These are phyloP conservation scores for Trachurus trachurus DNA, from an alignment of 2,797 vertebrate genomes.

Conservation along the genomic window DNA sequence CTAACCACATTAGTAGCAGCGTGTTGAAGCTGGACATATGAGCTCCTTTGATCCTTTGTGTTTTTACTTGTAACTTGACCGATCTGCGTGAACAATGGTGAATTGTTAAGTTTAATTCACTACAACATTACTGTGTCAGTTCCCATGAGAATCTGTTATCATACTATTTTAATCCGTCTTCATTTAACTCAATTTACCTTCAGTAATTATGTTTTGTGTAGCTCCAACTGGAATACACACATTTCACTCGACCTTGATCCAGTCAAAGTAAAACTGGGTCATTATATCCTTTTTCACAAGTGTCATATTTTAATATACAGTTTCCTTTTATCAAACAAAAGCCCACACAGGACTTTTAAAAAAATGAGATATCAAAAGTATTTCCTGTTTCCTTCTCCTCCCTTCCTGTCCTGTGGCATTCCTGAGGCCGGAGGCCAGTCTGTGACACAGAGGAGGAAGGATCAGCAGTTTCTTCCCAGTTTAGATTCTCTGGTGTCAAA, in stretches of 20 bases:
- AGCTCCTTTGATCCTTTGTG: slow-evolving; percentile 46
- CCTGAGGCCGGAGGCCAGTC: slow-evolving; percentile 67
- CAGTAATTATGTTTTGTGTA: slow-evolving; percentile 63
- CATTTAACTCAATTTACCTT: slow-evolving; percentile 56
- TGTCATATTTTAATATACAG: slow-evolving; percentile 50
- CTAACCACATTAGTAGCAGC: slow-evolving; percentile 45
- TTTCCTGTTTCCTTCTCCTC: slow-evolving; percentile 79
- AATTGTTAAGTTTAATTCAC: slow-evolving; percentile 65
- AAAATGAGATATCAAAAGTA: slow-evolving; percentile 67
- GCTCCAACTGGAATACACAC: slow-evolving; percentile 28
- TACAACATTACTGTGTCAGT: slow-evolving; percentile 50
- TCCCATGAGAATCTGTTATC: slow-evolving; percentile 47
- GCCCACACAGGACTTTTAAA: slow-evolving; percentile 42
- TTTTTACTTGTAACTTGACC: slow-evolving; percentile 50
- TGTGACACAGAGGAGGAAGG: slow-evolving; percentile 71
- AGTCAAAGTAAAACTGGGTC: slow-evolving; percentile 39
- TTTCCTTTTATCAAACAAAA: slow-evolving; percentile 63
- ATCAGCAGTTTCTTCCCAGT: slow-evolving; percentile 78
- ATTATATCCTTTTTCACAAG: slow-evolving; percentile 1
- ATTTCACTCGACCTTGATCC: slow-evolving; percentile 56
- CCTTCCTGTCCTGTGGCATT: slow-evolving; percentile 77
- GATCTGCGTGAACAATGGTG: slow-evolving; percentile 62
- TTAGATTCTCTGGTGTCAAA: slow-evolving; percentile 70
- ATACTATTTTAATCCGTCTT: slow-evolving; percentile 49
- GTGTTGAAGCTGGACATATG: slow-evolving; percentile 19